Percentiles rank a stretch among this genome's conserved stretches.
Conservation (phyloP, 2,888 invertebrate genomes). For the Protodeltote pygarga region DNA sequence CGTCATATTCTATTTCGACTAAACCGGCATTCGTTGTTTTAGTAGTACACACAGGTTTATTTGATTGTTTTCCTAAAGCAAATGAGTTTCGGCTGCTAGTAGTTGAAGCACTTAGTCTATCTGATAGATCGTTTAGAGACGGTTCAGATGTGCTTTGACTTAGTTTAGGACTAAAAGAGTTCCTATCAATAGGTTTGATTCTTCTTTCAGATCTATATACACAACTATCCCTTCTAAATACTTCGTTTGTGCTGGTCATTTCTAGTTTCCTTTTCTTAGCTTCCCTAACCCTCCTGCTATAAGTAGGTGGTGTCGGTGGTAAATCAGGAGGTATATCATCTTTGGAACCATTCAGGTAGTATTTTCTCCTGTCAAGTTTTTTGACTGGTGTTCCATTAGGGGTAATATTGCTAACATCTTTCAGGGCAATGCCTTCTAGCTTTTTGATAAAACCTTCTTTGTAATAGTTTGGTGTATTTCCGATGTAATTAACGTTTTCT, state of each 20-base stretch:
- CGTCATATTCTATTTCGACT: constrained; percentile 87
- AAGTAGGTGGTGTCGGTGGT: constrained; percentile 78
- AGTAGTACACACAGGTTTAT: constrained; percentile 71
- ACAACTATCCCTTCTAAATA: constrained; percentile 71
- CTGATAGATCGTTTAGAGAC: constrained; percentile 74
- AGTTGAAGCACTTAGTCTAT: constrained; percentile 68
- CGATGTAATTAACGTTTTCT: constrained; percentile 82
- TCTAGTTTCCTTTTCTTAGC: constrained; percentile 82
- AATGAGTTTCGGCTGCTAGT: constrained; percentile 68
- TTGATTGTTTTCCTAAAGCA: constrained; percentile 52
- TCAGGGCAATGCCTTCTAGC: constrained; percentile 79
- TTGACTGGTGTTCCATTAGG: constrained; percentile 79
- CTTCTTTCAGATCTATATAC: constrained; percentile 79
- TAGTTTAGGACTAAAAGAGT: constrained; percentile 61
- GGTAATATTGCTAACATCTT: constrained; percentile 89
- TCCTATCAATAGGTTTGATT: constrained; percentile 67
- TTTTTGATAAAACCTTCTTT: constrained; percentile 87
- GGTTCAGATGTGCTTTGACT: constrained; percentile 79
- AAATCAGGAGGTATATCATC: constrained; percentile 74
- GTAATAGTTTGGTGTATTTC: constrained; percentile 87
- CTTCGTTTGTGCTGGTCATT: constrained; percentile 71
- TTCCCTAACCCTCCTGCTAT: constrained; percentile 80
- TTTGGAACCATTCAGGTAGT: constrained; percentile 64
- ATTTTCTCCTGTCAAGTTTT: constrained; percentile 68
- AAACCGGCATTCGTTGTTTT: constrained; percentile 80